phyloP scores from a whole-genome alignment of 2,797 vertebrate species.

The Strix occidentalis region DNA sequence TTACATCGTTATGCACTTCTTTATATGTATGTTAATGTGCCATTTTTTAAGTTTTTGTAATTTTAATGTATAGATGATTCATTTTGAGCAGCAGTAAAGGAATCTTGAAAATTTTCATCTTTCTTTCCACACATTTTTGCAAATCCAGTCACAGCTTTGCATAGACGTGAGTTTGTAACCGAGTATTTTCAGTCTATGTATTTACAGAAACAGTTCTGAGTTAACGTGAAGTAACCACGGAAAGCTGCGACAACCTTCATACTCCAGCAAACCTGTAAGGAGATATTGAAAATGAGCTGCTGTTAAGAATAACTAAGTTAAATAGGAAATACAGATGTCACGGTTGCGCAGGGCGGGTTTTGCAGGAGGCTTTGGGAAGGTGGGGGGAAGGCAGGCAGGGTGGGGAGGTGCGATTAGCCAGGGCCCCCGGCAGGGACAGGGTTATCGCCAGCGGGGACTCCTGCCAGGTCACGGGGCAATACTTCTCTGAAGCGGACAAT shows the following conservation, averaged over 20 bases:
- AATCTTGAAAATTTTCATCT: neutral
- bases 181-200: neutral
- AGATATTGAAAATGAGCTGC: neutral
- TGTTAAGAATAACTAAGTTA: neutral
- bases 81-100: neutral
- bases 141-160: neutral
- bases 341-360: neutral
- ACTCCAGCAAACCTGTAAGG: neutral
- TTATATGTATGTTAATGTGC: constrained; percentile 20
- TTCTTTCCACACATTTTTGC: neutral
- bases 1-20: constrained; percentile 10
- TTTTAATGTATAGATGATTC: constrained; percentile 11
- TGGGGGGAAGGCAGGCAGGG: neutral
- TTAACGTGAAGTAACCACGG: neutral
- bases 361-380: neutral
- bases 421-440: neutral
- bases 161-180: neutral
- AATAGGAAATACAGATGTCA: neutral
- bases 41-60: neutral
- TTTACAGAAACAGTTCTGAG: neutral
- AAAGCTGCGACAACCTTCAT: neutral
- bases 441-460: neutral
- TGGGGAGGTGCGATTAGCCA: constrained; percentile 16
- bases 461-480: constrained; percentile 28
- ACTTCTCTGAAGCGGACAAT: neutral